Conservation (phyloP, 2,113 vertebrate genomes). For the Rhagologus leucostigma region DNA sequence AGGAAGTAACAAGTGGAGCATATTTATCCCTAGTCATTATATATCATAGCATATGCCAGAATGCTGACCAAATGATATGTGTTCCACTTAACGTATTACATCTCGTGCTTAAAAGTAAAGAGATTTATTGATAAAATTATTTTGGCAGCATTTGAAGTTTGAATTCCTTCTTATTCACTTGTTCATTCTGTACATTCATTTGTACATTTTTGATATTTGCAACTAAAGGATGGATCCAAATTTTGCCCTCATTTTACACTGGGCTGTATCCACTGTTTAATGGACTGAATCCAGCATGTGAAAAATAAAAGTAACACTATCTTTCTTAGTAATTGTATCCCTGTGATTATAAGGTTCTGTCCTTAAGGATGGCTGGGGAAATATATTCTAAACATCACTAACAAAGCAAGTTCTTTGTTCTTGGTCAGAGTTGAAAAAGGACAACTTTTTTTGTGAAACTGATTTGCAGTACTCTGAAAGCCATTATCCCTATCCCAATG, state of each 20-base stretch:
- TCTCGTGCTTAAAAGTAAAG: background rate
- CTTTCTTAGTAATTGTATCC: background rate
- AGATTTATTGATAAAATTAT: background rate
- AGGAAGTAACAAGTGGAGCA: conserved; percentile 4
- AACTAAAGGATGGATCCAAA: background rate
- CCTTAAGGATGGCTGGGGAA: background rate
- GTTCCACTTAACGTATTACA: background rate
- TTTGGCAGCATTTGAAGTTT: background rate
- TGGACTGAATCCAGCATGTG: background rate
- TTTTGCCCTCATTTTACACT: background rate
- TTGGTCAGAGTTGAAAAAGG: background rate
- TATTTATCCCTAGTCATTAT: background rate
- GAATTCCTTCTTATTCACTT: background rate
- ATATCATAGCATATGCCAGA: conserved; percentile 14
- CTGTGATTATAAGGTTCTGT: background rate
- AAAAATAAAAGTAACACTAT: background rate
- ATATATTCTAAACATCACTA: background rate
- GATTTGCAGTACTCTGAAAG: background rate
- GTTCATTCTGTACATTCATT: background rate
- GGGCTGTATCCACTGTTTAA: background rate
- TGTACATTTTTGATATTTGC: background rate
- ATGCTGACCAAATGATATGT: background rate
- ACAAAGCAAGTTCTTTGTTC: background rate
- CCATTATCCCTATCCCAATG: background rate
- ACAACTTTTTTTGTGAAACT: background rate